These are phyloP conservation scores for Aythya baeri DNA, from an alignment of 2,113 vertebrate species.

Conservation along the genomic window DNA sequence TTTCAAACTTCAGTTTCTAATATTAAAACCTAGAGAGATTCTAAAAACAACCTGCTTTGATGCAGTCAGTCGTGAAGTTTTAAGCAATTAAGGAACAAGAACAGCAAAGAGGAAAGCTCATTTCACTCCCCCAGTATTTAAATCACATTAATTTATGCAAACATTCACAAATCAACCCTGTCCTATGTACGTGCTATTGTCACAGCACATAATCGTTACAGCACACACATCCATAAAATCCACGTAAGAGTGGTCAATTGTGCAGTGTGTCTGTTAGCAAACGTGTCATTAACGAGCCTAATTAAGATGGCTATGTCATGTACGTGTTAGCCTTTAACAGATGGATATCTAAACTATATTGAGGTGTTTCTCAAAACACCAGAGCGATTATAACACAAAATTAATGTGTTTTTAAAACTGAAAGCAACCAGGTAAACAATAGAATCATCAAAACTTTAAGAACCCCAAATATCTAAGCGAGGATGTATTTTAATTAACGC, in stretches of 20 bases:
- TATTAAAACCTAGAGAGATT: constrained; percentile 11
- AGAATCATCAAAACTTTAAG: background rate
- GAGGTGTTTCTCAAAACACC: background rate
- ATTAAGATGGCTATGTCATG: background rate
- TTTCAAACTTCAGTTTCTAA: constrained; percentile 31
- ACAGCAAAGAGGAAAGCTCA: background rate
- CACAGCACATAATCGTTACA: background rate
- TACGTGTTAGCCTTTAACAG: background rate
- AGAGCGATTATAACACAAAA: background rate
- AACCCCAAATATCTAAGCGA: background rate
- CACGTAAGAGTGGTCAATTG: background rate
- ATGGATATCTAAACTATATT: background rate
- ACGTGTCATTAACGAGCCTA: constrained; percentile 8
- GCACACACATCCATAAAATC: background rate
- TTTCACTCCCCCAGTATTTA: background rate
- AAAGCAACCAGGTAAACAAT: background rate
- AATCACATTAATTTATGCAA: background rate
- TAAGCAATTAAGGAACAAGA: background rate
- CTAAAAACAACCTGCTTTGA: constrained; percentile 17
- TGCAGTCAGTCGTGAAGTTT: background rate
- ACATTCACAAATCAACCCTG: background rate
- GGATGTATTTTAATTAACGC: background rate
- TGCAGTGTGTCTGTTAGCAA: background rate
- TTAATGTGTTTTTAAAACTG: background rate
- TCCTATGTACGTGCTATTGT: background rate